A percentile compares a stretch with the other conserved stretches of the same genome.
These are phyloP conservation scores for Drosophila phalerata DNA, from an alignment of 2,888 invertebrate species.

Conservation along the genomic window DNA sequence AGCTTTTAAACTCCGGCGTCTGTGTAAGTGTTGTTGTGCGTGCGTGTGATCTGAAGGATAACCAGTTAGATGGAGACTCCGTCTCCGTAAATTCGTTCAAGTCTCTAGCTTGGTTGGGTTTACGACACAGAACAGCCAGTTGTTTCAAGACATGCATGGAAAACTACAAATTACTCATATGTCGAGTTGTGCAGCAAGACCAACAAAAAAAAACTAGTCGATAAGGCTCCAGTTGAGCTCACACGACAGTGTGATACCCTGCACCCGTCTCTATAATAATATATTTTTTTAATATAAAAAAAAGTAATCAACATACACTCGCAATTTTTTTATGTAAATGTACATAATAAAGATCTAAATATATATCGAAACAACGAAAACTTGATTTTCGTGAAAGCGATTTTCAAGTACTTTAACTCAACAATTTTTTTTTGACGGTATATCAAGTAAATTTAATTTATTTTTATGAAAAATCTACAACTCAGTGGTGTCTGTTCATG, in stretches of 20 bases:
- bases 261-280: neutral
- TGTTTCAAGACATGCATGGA: conserved; percentile 71
- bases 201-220: conserved; percentile 3
- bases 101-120: conserved; percentile 41
- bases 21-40: neutral
- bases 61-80: conserved; percentile 40
- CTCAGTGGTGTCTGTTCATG: too few species aligned
- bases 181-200: conserved; percentile 52
- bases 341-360: too few species aligned
- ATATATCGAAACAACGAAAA: too few species aligned
- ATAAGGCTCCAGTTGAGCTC: neutral
- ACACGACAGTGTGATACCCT: neutral
- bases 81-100: conserved; percentile 33
- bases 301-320: too few species aligned
- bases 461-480: too few species aligned
- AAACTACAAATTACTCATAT: conserved; percentile 79
- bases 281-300: too few species aligned
- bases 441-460: too few species aligned
- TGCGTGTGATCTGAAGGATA: conserved; percentile 46
- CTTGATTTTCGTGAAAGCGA: too few species aligned
- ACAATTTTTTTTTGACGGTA: too few species aligned
- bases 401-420: too few species aligned
- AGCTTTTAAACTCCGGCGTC: neutral
- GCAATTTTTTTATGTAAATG: too few species aligned
- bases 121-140: conserved; percentile 59